These are phyloP conservation scores for Andricus curvator DNA, from an alignment of 2,888 invertebrate genomes.

Conservation along the genomic window DNA sequence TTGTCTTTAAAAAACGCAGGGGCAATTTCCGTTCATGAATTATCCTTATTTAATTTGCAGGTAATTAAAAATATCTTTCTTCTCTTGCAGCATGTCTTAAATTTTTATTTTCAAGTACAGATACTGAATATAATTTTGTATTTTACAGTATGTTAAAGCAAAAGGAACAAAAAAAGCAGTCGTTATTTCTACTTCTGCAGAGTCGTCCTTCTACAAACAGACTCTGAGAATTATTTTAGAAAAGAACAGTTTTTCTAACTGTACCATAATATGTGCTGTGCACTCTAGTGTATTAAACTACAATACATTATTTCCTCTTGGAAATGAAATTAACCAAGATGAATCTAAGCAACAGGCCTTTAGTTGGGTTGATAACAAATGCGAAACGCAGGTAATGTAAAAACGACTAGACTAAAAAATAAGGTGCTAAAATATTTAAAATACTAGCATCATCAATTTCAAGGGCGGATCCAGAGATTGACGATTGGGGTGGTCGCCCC, in stretches of 20 bases:
- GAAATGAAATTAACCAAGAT: slow-evolving; percentile 72
- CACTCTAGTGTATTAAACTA: slow-evolving; percentile 80
- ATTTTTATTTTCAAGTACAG: background rate
- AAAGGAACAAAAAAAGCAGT: slow-evolving; percentile 78
- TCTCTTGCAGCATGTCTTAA: background rate
- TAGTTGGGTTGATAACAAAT: slow-evolving; percentile 79
- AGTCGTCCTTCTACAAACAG: slow-evolving; percentile 80
- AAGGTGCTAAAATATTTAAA: slow-evolving; percentile 28
- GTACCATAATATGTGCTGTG: slow-evolving; percentile 82
- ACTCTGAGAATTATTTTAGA: slow-evolving; percentile 82
- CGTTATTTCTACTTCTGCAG: slow-evolving; percentile 81
- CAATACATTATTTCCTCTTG: slow-evolving; percentile 76
- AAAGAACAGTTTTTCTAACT: slow-evolving; percentile 82
- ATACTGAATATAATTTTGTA: slow-evolving; percentile 34
- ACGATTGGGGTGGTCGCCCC: too few species aligned
- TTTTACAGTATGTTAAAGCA: slow-evolving; percentile 74
- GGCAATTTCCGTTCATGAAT: slow-evolving; percentile 82
- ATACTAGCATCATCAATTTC: background rate
- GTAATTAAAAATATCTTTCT: slow-evolving; percentile 57
- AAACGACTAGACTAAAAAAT: slow-evolving; percentile 32
- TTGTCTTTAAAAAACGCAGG: slow-evolving; percentile 81
- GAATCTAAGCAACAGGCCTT: slow-evolving; percentile 78
- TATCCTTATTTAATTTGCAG: slow-evolving; percentile 79
- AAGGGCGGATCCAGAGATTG: too few species aligned
- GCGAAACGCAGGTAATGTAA: slow-evolving; percentile 60